These are phyloP conservation scores for Notocelia uddmanniana DNA, from an alignment of 2,888 invertebrate genomes.

Conservation along the genomic window DNA sequence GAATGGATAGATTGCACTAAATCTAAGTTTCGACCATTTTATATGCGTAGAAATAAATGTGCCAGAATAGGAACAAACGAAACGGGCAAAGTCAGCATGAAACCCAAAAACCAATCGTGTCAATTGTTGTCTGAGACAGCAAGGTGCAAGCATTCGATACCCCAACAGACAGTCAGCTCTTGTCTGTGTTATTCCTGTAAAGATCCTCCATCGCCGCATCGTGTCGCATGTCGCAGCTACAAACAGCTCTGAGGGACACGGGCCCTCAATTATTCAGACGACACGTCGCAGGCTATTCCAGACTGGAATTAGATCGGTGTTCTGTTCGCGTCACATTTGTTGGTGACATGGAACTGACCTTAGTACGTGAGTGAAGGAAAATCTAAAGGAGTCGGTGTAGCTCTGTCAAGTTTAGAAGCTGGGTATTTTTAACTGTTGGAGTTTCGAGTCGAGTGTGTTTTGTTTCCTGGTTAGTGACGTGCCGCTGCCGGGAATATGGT, in stretches of 20 bases:
- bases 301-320: slow-evolving; percentile 40
- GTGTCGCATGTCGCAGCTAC: slow-evolving; percentile 16
- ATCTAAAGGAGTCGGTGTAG: not conserved
- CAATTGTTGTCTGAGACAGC: not conserved
- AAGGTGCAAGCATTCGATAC: too few species aligned
- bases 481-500: too few species aligned
- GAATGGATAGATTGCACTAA: too few species aligned
- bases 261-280: slow-evolving; percentile 43
- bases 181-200: slow-evolving; percentile 5
- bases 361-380: slow-evolving; percentile 6
- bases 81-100: too few species aligned
- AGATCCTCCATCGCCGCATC: not conserved
- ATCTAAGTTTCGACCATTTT: too few species aligned
- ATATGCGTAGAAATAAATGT: too few species aligned
- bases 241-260: slow-evolving; percentile 38
- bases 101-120: not conserved
- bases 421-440: not conserved
- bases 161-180: too few species aligned
- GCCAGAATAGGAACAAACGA: too few species aligned
- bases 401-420: not conserved
- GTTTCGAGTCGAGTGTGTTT: too few species aligned
- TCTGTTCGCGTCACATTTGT: slow-evolving; percentile 31
- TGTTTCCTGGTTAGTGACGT: too few species aligned
- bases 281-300: slow-evolving; percentile 38
- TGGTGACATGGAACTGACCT: slow-evolving; percentile 3